Evolutionary conservation across 2,888 invertebrate species (phyloP).

Genomic region (Tenthredo amoena): DNA sequence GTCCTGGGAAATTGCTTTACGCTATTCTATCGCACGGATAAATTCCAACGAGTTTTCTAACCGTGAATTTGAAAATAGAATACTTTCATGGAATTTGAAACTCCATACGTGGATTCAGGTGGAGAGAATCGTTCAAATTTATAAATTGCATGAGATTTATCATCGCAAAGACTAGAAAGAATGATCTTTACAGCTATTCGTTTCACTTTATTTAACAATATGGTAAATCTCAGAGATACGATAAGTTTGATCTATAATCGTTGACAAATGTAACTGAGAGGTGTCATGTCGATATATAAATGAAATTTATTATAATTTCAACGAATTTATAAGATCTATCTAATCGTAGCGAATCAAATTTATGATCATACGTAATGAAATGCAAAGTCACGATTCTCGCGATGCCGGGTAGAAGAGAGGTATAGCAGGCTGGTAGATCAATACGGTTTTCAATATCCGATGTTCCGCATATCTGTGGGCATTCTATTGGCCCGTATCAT

Average conservation of each 20-base stretch:
- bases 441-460: constrained; percentile 44
- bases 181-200: background rate
- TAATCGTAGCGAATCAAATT: constrained; percentile 24
- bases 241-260: background rate
- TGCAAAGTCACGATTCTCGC: constrained; percentile 44
- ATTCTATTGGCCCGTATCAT: background rate
- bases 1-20: background rate
- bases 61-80: background rate
- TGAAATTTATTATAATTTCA: background rate
- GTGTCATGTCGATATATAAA: background rate
- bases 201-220: background rate
- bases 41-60: constrained; percentile 5
- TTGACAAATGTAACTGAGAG: background rate
- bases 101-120: background rate
- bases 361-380: constrained; percentile 37
- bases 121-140: background rate
- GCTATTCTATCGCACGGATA: background rate
- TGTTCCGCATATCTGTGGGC: background rate
- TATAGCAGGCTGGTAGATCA: constrained; percentile 31
- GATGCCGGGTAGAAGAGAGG: background rate
- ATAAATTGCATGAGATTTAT: background rate
- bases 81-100: background rate
- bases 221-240: background rate
- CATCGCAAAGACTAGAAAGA: background rate
- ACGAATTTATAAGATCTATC: background rate